Evolutionary conservation across 2,797 vertebrate species (phyloP), one percentile per base, ranked within the genome.

Genomic region (Pseudochromis fuscus): DNA sequence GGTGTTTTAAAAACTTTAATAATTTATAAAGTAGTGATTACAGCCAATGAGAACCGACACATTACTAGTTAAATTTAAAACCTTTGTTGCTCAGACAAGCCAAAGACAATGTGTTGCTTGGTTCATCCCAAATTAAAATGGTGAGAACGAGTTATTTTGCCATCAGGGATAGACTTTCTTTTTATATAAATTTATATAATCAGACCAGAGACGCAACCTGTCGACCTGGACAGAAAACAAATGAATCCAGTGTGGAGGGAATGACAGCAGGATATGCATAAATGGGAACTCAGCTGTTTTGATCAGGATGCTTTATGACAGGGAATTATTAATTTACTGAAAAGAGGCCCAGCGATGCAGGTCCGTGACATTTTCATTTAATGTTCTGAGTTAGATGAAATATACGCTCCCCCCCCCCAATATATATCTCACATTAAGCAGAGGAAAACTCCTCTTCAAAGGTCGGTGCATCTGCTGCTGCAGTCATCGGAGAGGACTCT

Each of bases 41-140:
- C n/a, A n/a, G n/a, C n/a, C n/a, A n/a, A n/a, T n/a, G n/a, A n/a
- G n/a, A n/a, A n/a, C n/a, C n/a, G n/a, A n/a, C n/a, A n/a, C 8
- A 21, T 24, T 31, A 45, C 21, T 75, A 27, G 49, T 78, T 71
- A 60, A 67, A 66, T 57, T 44, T 25, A 62, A 9, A 56, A 7
- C 27, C 10, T 35, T 37, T 61, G 33, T 38, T 38, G 30, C 31
- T 58, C 37, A 16, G 12, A 50, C 30, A 3, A 9, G 42, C n/a
- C 55, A 49, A 24, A 62, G 28, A 59, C 28, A 81, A 84, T 23
- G 75, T 81, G 79, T 63, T 79, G 72, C 70, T 84, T 75, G 71
- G 23, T 60, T 74, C 35, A 5, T 1, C n/a, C 27, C 28, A 75
- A 60, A 67, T 74, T 65, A 55, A 35, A 31, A 57, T 79, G 44